phyloP scores from a whole-genome alignment of 2,113 vertebrate genomes.

The Microcebus jonahi region DNA sequence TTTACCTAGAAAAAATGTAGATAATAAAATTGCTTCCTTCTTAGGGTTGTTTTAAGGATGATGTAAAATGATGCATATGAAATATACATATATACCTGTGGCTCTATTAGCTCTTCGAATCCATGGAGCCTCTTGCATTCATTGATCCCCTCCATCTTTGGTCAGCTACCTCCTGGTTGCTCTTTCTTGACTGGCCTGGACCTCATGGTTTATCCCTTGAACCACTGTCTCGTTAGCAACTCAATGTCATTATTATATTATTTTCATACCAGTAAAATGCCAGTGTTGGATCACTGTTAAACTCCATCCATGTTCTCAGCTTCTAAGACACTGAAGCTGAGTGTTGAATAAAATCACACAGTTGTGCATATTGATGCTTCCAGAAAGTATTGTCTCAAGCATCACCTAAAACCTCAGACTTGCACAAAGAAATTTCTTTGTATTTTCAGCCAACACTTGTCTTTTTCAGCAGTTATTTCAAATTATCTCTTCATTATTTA shows the following conservation, averaged over 20 bases:
- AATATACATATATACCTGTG: neutral
- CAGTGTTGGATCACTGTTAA: neutral
- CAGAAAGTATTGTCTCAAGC: neutral
- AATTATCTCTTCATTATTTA: neutral
- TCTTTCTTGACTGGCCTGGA: neutral
- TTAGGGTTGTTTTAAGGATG: neutral
- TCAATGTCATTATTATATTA: neutral
- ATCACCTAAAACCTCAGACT: neutral
- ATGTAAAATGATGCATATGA: neutral
- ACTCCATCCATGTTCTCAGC: neutral
- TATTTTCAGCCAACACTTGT: neutral
- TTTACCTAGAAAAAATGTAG: neutral
- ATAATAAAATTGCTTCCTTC: neutral
- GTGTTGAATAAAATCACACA: neutral
- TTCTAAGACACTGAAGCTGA: neutral
- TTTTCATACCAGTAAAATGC: neutral
- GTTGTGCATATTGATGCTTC: neutral
- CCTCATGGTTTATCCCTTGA: neutral
- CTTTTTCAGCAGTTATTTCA: neutral
- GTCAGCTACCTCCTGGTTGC: neutral
- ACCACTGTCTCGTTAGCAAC: neutral
- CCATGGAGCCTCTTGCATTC: neutral
- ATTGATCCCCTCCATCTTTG: neutral
- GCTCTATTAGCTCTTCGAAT: neutral
- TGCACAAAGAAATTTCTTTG: neutral